phyloP scores from a whole-genome alignment of 1,140 invertebrate species.

The Phortica variegata region DNA sequence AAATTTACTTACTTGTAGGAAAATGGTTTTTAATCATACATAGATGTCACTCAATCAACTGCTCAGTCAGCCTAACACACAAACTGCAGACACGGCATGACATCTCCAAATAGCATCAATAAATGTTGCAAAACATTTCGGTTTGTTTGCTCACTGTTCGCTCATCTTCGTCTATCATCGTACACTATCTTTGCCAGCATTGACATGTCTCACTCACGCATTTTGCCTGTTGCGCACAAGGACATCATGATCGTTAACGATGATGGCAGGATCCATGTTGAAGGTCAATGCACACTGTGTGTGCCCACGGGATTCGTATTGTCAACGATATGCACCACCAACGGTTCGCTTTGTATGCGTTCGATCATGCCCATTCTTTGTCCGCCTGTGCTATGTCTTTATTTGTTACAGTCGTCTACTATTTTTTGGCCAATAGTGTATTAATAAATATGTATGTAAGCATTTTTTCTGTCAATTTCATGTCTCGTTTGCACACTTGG shows the following conservation, averaged over 20 bases:
- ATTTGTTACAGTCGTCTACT: slow-evolving; percentile 7
- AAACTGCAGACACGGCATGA: slow-evolving; percentile 11
- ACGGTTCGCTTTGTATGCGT: slow-evolving; percentile 38
- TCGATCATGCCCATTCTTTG: slow-evolving; percentile 6
- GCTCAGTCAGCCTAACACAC: no score
- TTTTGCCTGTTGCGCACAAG: slow-evolving; percentile 31
- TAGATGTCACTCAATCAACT: no score
- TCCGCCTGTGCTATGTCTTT: slow-evolving; percentile 2
- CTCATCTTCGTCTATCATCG: slow-evolving; percentile 17
- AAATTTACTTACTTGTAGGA: no score
- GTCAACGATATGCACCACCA: slow-evolving; percentile 43
- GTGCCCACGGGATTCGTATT: slow-evolving; percentile 30
- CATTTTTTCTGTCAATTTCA: background rate
- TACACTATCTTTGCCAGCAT: background rate
- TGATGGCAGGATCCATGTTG: slow-evolving; percentile 35
- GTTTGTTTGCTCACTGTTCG: slow-evolving; percentile 35
- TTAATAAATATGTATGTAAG: slow-evolving; percentile 4
- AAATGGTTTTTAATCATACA: no score
- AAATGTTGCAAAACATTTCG: slow-evolving; percentile 44
- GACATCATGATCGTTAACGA: slow-evolving; percentile 52
- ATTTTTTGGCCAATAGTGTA: background rate
- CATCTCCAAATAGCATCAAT: slow-evolving; percentile 16
- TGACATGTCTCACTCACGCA: slow-evolving; percentile 30
- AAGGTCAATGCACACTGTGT: slow-evolving; percentile 45
- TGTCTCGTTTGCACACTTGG: background rate